Base-by-base conservation (phyloP, 2,113 vertebrate species). In the Atherinomorus stipes region DNA sequence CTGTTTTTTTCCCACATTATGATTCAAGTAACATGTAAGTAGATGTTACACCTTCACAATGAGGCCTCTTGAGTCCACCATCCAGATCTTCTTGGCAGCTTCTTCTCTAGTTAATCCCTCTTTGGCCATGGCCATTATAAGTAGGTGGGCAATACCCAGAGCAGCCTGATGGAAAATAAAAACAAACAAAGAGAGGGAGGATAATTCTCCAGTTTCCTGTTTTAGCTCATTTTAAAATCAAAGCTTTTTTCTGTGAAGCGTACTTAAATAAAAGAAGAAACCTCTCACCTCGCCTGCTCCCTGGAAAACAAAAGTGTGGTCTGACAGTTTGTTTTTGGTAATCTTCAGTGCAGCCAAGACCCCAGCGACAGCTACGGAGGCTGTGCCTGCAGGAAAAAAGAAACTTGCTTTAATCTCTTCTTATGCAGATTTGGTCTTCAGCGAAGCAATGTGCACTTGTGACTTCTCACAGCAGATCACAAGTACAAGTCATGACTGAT, bases 271-370 rank as follows among this genome's bases (percentile, higher is more conserved):
- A 22, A 0, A 6, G 6, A 49, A 26, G 0, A n/a, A 23, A 51
- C 18, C 4, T 1, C 88, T 80, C 92, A 99, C 98, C 96, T 98
- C 97, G 65, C 98, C 98, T 11, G 98, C 98, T 60, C 98, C 98
- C 87, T 97, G 98, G 91, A 99, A 99, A 81, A 99, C 97, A 87
- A 99, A 98, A 6, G 91, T 97, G 31, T 99, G 97, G 74, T 98
- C 94, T 44, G 93, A 93, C 47, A 99, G 93, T 79, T 93, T 96
- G 88, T 95, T 96, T 84, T 98, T 97, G 63, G 96, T 99, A 91
- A 99, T 95, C 85, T 95, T 94, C 76, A 99, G 84, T 65, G 97
- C 95, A 67, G 96, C 96, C 40, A 99, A 89, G 75, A 99, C 80
- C 38, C 98, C 98, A 4, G 97, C 98, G 0, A 98, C 95, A 58